Base-by-base conservation (phyloP, 2,797 vertebrate species). In the Strix occidentalis region DNA sequence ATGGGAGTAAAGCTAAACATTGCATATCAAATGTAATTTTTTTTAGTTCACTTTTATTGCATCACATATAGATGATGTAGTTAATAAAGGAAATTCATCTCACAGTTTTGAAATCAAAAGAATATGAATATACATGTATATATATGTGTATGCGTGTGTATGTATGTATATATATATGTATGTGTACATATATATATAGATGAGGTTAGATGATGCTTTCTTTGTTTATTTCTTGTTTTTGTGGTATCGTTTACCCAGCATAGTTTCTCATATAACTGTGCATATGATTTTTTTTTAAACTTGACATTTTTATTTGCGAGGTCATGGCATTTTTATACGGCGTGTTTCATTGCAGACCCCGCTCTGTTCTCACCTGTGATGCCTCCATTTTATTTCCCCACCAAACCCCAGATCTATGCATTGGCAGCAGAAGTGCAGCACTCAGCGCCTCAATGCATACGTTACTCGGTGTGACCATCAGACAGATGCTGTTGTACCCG, bases 1-100 rank as follows among this genome's bases (percentile, higher is more conserved):
- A 99, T 99, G 99, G 99, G 99, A 99, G 99, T 99, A 99, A 99
- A 99, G 99, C 99, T 99, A 99, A 99, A 99, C 99, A 99, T 99
- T 99, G 99, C 99, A 99, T 99, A 99, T 99, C 99, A 99, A 99
- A 99, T 99, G 99, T 99, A 99, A 99, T 99, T 99, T 98, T 99
- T 99, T 99, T 99, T 98, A 98, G 99, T 98, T 99, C 98, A 98
- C 98, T 99, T 99, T 99, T 98, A 98, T 99, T 98, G 98, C 98
- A 98, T 98, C 98, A 98, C 98, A 98, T 98, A 98, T 98, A 98
- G 98, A 98, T 97, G 97, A 98, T 97, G 97, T 98, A 98, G 97
- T 97, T 98, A 97, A 98, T 98, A 97, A 98, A 98, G 98, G 97
- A 97, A 97, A 97, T 98, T 97, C 97, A 98, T 98, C 96, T 98